Base-by-base conservation (phyloP, 2,888 invertebrate species). In the Drosophila pullipes region DNA sequence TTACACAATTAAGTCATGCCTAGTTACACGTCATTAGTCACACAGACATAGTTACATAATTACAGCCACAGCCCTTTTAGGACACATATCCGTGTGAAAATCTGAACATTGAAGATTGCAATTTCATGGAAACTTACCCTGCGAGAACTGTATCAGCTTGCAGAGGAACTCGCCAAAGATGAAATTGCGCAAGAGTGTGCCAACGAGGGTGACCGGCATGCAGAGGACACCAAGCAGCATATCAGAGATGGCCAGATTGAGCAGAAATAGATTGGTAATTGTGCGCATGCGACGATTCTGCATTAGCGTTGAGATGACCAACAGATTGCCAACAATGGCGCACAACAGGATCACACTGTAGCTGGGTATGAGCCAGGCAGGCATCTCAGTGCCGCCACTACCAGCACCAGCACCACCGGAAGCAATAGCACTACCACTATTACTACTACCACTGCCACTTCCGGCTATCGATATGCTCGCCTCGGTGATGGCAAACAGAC, bases 271-370 rank as follows among this genome's bases (percentile, higher is more conserved):
- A 82, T 97, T 97, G 10, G 97, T 97, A 31, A 97, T 96, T 0
- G 97, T 97, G 82, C 97, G 94, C 97, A 97, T 97, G 74, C 96
- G 94, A 80, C 96, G 95, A 91, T 97, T 97, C 84, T 95, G 95
- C 0, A 96, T 95, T 28, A 97, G 93, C 0, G 97, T 97, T 33
- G 97, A 95, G 71, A 97, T 96, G 47, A 98, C 97, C 82, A 97
- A 94, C 33, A 95, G 95, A 93, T 98, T 98, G 0, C 97, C 97
- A 0, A 96, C 94, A 74, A 97, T 95, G 1, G 97, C 96, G 58
- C 97, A 94, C 50, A 97, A 91, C 91, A 97, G 97, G 81, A 97
- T 97, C 35, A 96, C 93, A 67, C 96, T 95, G 91, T 97, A 97
- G 1, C 97, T 95, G 0, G 97, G 81, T 69, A 91, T 82, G 62